Percentiles rank a stretch among this genome's conserved stretches.
phyloP scores from a whole-genome alignment of 2,113 vertebrate species.

The Rafetus swinhoei region DNA sequence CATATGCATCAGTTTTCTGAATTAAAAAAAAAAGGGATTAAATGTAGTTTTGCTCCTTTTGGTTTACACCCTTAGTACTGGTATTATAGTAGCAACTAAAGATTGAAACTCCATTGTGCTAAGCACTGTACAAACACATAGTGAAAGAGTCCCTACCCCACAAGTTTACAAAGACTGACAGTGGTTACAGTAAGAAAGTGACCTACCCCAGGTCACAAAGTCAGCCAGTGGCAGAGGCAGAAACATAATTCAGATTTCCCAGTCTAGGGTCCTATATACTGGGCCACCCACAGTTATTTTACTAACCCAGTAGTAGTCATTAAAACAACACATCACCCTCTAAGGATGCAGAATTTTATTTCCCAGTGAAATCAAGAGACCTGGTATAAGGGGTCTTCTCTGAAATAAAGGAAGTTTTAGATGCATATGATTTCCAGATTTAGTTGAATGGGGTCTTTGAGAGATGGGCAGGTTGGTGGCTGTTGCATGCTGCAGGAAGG shows the following conservation, averaged over 20 bases:
- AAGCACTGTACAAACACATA: neutral
- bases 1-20: constrained; percentile 75
- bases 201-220: neutral
- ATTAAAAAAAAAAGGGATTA: constrained; percentile 39
- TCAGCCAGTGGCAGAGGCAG: neutral
- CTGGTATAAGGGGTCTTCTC: neutral
- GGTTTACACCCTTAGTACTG: neutral
- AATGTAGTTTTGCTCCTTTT: neutral
- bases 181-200: neutral
- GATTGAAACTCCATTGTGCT: neutral
- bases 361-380: neutral
- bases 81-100: neutral
- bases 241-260: neutral
- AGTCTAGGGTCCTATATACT: neutral
- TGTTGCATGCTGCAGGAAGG: neutral
- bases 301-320: neutral
- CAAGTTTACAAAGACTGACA: neutral
- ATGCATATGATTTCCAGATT: neutral
- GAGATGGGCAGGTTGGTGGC: neutral
- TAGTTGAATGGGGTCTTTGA: neutral
- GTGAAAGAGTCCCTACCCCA: fast-evolving
- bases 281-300: neutral
- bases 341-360: neutral
- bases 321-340: neutral
- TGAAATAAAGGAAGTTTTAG: neutral